phyloP scores from a whole-genome alignment of 2,888 invertebrate genomes.

The Chymomyza procnemis region DNA sequence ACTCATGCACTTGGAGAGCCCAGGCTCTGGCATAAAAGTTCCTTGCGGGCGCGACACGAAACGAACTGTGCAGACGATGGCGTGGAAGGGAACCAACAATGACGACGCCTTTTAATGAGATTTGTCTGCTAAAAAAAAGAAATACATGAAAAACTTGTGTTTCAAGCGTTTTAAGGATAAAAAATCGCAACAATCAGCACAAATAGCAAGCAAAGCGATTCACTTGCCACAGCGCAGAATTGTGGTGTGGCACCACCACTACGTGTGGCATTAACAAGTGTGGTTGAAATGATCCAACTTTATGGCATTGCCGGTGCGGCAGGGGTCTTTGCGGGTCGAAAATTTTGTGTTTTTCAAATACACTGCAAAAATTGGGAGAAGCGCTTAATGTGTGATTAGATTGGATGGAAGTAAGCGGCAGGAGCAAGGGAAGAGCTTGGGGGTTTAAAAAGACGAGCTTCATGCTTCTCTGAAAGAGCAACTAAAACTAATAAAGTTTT shows the following conservation, averaged over 20 bases:
- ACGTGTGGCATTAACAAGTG: constrained; percentile 49
- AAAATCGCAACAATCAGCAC: constrained; percentile 32
- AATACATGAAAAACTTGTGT: constrained; percentile 62
- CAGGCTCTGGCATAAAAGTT: constrained; percentile 15
- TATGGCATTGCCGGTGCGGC: constrained; percentile 2
- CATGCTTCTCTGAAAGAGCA: too few species aligned
- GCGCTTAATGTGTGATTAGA: too few species aligned
- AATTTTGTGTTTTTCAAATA: constrained; percentile 3
- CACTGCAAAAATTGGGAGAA: too few species aligned
- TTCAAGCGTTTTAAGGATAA: constrained; percentile 63
- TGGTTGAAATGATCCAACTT: constrained; percentile 22
- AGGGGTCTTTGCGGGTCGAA: constrained; percentile 30
- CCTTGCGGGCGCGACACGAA: constrained; percentile 39
- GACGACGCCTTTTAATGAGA: constrained; percentile 72
- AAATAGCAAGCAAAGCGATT: constrained; percentile 9
- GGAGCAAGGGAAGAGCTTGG: not conserved
- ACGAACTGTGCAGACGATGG: constrained; percentile 15
- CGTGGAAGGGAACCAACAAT: constrained; percentile 1
- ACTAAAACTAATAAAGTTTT: too few species aligned
- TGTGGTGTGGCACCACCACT: not conserved
- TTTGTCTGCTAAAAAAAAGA: constrained; percentile 58
- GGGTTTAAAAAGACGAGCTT: too few species aligned
- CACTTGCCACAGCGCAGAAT: constrained; percentile 17
- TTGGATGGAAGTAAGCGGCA: too few species aligned
- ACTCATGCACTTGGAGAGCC: not conserved